Conservation (phyloP, 2,888 invertebrate species). For the Cheiracanthium punctorium region DNA sequence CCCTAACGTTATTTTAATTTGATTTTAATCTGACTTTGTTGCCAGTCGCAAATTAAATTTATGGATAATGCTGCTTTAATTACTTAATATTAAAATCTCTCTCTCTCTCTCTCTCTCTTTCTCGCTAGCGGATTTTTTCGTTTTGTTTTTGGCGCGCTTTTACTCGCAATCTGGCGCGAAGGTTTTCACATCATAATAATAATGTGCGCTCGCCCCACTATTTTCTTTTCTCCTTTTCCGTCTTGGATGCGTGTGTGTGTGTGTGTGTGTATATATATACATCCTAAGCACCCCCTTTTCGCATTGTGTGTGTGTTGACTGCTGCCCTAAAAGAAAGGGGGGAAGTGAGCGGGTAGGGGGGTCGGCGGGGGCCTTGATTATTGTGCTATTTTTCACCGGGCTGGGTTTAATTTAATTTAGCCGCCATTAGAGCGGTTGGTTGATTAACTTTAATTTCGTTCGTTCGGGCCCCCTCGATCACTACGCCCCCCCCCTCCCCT, state of each 20-base stretch:
- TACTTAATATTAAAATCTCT: conserved; percentile 71
- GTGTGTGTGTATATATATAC: too few species aligned
- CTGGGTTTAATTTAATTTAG: conserved; percentile 71
- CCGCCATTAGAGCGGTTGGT: conserved; percentile 70
- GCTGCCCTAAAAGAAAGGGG: conserved; percentile 48
- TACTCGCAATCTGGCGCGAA: conserved; percentile 55
- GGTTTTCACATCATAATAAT: conserved; percentile 70
- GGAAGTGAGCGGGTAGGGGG: neutral
- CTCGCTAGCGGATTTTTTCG: conserved; percentile 54
- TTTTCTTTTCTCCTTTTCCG: conserved; percentile 57
- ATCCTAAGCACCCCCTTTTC: conserved; percentile 44
- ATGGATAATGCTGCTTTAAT: conserved; percentile 71
- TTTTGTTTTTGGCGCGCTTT: conserved; percentile 56
- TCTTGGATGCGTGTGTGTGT: conserved; percentile 45
- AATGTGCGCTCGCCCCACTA: conserved; percentile 55
- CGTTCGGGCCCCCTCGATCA: conserved; percentile 29
- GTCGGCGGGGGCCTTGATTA: conserved; percentile 57
- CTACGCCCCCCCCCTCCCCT: neutral
- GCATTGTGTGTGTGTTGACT: conserved; percentile 70
- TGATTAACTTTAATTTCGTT: conserved; percentile 71
- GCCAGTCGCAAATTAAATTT: conserved; percentile 70
- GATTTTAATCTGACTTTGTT: conserved; percentile 71
- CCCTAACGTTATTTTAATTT: conserved; percentile 71
- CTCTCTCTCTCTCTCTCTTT: conserved; percentile 45
- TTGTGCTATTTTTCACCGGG: conserved; percentile 70